Conservation (phyloP, 2,113 vertebrate genomes). For the Muscicapa adusta region DNA sequence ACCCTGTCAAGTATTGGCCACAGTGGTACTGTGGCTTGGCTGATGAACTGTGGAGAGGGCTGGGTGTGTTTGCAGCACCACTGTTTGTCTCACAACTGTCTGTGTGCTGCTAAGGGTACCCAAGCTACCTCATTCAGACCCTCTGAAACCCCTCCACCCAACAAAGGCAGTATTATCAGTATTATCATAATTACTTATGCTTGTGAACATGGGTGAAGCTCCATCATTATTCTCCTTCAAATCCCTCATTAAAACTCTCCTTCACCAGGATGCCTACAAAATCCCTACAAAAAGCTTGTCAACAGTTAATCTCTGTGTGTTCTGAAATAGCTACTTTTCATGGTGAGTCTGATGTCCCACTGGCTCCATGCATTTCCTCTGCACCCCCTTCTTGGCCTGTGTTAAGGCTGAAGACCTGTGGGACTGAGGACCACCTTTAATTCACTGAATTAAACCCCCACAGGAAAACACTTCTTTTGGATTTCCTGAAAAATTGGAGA, state of each 20-base stretch:
- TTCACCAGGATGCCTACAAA: background rate
- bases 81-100: background rate
- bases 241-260: background rate
- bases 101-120: background rate
- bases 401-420: background rate
- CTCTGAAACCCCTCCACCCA: background rate
- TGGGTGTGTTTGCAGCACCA: background rate
- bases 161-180: background rate
- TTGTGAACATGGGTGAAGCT: background rate
- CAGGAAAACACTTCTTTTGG: background rate
- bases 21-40: no score
- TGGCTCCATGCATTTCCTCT: background rate
- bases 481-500: background rate
- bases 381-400: background rate
- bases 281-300: background rate
- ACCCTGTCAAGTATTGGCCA: background rate
- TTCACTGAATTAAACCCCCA: background rate
- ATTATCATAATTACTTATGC: background rate
- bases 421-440: background rate
- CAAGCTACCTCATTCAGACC: background rate
- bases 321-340: background rate
- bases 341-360: rapidly evolving
- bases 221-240: background rate
- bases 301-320: background rate
- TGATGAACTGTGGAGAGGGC: background rate